phyloP scores from a whole-genome alignment of 2,113 vertebrate genomes.

The Gopherus evgoodei region DNA sequence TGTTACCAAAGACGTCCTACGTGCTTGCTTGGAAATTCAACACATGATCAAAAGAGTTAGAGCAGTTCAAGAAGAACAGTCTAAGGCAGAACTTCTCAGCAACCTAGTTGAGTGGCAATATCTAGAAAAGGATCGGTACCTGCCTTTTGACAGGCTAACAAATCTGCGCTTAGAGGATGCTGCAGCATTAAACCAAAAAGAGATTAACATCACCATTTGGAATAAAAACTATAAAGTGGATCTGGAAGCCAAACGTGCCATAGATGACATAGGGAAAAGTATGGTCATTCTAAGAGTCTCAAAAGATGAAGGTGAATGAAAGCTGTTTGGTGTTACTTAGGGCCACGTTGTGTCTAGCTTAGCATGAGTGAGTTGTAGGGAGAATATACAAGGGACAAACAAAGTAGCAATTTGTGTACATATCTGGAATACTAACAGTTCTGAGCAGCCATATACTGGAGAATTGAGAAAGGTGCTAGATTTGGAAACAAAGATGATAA shows the following conservation, averaged over 20 bases:
- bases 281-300: constrained; percentile 71
- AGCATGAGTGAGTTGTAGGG: not conserved
- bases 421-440: not conserved
- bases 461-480: not conserved
- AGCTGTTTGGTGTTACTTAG: not conserved
- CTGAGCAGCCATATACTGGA: not conserved
- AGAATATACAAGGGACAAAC: not conserved
- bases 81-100: constrained; percentile 60
- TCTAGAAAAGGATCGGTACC: constrained; percentile 55
- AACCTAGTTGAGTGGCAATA: constrained; percentile 86
- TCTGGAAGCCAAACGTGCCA: constrained; percentile 56
- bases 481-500: not conserved
- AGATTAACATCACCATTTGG: constrained; percentile 51
- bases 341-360: not conserved
- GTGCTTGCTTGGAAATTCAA: constrained; percentile 71
- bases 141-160: constrained; percentile 75
- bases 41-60: constrained; percentile 75
- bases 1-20: constrained; percentile 77
- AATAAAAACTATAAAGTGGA: constrained; percentile 72
- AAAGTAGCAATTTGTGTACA: not conserved
- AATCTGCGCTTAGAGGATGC: constrained; percentile 84
- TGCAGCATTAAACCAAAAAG: not conserved
- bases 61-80: constrained; percentile 64
- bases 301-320: constrained; percentile 82
- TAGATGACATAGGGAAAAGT: constrained; percentile 21